Percentiles rank a stretch among this genome's conserved stretches.
phyloP scores from a whole-genome alignment of 2,797 vertebrate genomes.

The Eurystomus glaucurus region DNA sequence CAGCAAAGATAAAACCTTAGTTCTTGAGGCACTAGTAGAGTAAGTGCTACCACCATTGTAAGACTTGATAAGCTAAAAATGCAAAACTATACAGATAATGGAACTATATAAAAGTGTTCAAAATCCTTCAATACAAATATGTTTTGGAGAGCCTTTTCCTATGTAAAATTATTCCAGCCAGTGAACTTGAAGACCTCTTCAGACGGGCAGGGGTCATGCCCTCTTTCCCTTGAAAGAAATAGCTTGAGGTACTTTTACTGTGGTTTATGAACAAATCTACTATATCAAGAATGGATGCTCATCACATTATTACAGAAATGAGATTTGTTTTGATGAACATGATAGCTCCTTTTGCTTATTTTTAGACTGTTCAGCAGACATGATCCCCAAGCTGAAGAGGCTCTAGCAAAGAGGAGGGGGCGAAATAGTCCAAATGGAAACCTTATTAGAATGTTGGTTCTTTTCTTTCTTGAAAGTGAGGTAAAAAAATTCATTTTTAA shows the following conservation, averaged over 20 bases:
- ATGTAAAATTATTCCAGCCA: not conserved
- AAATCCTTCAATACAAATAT: not conserved
- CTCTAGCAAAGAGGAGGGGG: conserved; percentile 95
- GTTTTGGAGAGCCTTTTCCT: not conserved
- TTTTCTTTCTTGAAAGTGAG: conserved; percentile 99
- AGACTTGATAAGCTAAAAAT: not conserved
- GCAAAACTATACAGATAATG: not conserved
- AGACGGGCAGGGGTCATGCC: not conserved
- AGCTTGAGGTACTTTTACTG: not conserved
- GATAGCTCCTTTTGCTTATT: conserved; percentile 58
- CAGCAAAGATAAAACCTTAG: not conserved
- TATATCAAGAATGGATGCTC: not conserved
- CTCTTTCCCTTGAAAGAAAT: not conserved
- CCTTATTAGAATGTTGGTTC: conserved; percentile 97
- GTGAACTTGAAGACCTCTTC: not conserved
- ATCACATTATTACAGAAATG: not conserved
- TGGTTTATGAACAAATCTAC: not conserved
- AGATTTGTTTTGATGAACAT: conserved; percentile 38
- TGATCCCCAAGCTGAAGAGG: conserved; percentile 96
- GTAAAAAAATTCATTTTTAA: conserved; percentile 80
- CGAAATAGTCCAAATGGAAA: conserved; percentile 97
- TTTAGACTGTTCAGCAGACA: conserved; percentile 94
- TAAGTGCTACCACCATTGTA: not conserved
- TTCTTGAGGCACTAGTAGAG: not conserved
- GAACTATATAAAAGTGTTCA: not conserved